These are phyloP conservation scores for Pelobates cultripes DNA, from an alignment of 2,797 vertebrate genomes.

Conservation along the genomic window DNA sequence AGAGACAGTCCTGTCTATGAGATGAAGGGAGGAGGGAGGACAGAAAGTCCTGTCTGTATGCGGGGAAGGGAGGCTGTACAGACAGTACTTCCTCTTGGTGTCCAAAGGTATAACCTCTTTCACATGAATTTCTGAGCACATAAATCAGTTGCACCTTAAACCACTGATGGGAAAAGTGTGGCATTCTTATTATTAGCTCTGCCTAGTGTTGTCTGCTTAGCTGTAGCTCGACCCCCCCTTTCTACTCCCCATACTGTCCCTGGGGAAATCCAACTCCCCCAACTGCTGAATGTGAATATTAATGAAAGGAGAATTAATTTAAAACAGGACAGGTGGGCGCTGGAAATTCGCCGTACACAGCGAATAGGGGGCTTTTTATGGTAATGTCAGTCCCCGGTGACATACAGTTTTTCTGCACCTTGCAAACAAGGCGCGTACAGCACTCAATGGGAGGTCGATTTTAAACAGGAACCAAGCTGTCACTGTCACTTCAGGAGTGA, in stretches of 20 bases:
- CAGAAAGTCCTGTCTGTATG: conserved; percentile 21
- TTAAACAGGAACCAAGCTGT: conserved; percentile 22
- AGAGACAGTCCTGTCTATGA: conserved; percentile 52
- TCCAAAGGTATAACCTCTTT: conserved; percentile 29
- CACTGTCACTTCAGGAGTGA: conserved; percentile 9
- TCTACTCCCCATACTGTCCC: conserved; percentile 24
- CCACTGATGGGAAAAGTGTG: conserved; percentile 34
- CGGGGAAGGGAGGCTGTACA: conserved; percentile 5
- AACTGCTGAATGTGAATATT: conserved; percentile 54
- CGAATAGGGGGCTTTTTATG: conserved; percentile 25
- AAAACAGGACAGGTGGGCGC: conserved; percentile 35
- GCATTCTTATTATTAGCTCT: conserved; percentile 44
- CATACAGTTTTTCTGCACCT: conserved; percentile 15
- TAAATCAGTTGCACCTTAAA: conserved; percentile 29
- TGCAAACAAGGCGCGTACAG: background rate
- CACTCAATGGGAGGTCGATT: conserved; percentile 22
- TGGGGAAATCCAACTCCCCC: conserved; percentile 42
- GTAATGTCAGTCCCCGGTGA: conserved; percentile 21
- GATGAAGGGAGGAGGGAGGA: conserved; percentile 38
- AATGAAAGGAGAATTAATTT: conserved; percentile 52
- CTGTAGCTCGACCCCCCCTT: conserved; percentile 28
- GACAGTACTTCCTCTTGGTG: conserved; percentile 7
- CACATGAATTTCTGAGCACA: conserved; percentile 34
- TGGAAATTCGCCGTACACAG: conserved; percentile 7
- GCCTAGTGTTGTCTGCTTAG: conserved; percentile 31